phyloP scores from a whole-genome alignment of 1,140 invertebrate species.

The Hydropsyche tenuis region DNA sequence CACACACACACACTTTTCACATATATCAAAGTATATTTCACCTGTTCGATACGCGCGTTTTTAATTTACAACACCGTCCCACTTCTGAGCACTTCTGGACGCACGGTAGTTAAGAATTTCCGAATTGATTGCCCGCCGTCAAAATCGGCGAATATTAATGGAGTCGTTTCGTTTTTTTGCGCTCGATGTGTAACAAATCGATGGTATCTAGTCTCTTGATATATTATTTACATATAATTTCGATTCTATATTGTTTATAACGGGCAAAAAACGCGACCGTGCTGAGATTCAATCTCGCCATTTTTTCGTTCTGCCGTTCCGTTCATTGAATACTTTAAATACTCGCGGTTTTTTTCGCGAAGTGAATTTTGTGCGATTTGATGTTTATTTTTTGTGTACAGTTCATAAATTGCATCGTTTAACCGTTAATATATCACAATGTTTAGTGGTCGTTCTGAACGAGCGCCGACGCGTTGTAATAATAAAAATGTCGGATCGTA shows the following conservation, averaged over 20 bases:
- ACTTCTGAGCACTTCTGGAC: neutral
- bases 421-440: conserved; percentile 12
- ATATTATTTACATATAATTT: conserved; percentile 13
- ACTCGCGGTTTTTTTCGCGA: too few relatives aligned
- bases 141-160: conserved; percentile 14
- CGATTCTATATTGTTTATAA: conserved; percentile 17
- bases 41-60: too few relatives aligned
- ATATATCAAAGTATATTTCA: too few relatives aligned
- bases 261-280: neutral
- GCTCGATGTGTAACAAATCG: conserved; percentile 1
- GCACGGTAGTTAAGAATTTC: conserved; percentile 15
- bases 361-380: too few relatives aligned
- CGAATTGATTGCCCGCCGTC: conserved; percentile 17
- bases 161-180: too few relatives aligned
- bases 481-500: conserved; percentile 18
- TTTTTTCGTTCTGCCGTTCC: neutral
- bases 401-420: conserved; percentile 27
- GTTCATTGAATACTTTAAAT: conserved; percentile 14
- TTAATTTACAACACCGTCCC: neutral
- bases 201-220: neutral
- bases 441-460: conserved; percentile 17
- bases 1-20: too few relatives aligned
- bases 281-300: conserved; percentile 11
- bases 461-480: neutral
- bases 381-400: neutral